Conservation (phyloP, 2,113 vertebrate species). For the Podarcis raffonei region DNA sequence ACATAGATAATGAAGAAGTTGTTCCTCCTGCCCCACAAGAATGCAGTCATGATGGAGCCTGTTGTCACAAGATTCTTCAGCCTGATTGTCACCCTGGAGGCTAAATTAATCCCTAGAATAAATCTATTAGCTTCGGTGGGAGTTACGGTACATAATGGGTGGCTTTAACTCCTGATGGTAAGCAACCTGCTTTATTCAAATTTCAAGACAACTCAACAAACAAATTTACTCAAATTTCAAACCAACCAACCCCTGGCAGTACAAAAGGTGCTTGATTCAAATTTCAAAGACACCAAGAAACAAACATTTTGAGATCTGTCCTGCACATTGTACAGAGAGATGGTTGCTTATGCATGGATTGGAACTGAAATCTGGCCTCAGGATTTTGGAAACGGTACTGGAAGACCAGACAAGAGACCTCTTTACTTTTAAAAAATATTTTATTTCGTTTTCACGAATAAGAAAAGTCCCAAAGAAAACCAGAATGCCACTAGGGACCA, state of each 20-base stretch:
- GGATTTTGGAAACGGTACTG: background rate
- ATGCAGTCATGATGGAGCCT: background rate
- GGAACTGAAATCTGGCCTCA: background rate
- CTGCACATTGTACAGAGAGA: fast-evolving
- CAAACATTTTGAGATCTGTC: background rate
- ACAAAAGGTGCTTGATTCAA: too few relatives aligned
- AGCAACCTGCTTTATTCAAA: background rate
- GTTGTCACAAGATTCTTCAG: conserved; percentile 21
- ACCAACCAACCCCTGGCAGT: too few relatives aligned
- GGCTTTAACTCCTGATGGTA: background rate
- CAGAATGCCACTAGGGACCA: too few relatives aligned
- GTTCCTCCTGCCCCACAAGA: background rate
- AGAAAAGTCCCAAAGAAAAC: too few relatives aligned
- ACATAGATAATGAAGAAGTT: background rate
- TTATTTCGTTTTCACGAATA: too few relatives aligned
- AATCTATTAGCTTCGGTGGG: background rate
- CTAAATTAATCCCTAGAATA: background rate
- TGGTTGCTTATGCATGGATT: fast-evolving
- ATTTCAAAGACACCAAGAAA: too few relatives aligned
- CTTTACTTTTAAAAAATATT: too few relatives aligned
- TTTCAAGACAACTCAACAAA: too few relatives aligned
- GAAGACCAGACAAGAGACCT: background rate
- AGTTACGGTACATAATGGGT: background rate
- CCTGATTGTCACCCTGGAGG: background rate
- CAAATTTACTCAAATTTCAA: too few relatives aligned